A percentile compares a stretch with the other conserved stretches of the same genome.
Evolutionary conservation across 2,888 invertebrate genomes (phyloP).

Genomic region (Lamproptera curius): DNA sequence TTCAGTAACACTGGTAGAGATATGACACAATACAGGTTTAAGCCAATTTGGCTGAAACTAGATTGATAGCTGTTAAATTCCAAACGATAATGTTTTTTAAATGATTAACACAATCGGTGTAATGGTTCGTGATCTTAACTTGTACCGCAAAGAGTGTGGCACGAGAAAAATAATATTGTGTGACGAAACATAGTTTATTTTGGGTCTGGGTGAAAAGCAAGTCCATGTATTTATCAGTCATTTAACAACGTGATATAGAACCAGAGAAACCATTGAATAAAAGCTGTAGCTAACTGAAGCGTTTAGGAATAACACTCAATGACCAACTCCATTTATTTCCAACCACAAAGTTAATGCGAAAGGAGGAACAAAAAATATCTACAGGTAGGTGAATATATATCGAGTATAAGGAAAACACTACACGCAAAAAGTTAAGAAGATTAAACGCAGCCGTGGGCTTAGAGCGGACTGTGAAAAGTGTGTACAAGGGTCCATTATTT

Average conservation of each 20-base stretch:
- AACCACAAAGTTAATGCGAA: no score
- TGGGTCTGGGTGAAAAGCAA: no score
- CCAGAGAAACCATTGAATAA: no score
- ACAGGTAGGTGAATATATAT: background rate
- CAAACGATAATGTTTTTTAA: no score
- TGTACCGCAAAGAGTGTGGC: background rate
- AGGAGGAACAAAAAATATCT: no score
- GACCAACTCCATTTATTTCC: no score
- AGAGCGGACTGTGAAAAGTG: constrained; percentile 5
- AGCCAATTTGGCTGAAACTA: background rate
- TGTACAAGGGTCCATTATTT: constrained; percentile 13
- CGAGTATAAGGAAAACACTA: background rate
- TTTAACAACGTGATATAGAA: no score
- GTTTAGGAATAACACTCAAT: no score
- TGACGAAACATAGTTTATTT: background rate
- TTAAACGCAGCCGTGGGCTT: constrained; percentile 3
- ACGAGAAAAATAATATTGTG: background rate
- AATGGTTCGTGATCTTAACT: background rate
- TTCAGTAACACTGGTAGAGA: background rate
- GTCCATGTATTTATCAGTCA: no score
- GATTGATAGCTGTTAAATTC: no score
- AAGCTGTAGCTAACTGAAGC: no score
- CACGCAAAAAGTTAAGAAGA: constrained; percentile 10
- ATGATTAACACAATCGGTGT: background rate
- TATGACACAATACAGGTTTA: background rate